Evolutionary conservation across 2,797 vertebrate species (phyloP), one percentile per base, ranked within the genome.

Genomic region (Aulostomus chinensis): DNA sequence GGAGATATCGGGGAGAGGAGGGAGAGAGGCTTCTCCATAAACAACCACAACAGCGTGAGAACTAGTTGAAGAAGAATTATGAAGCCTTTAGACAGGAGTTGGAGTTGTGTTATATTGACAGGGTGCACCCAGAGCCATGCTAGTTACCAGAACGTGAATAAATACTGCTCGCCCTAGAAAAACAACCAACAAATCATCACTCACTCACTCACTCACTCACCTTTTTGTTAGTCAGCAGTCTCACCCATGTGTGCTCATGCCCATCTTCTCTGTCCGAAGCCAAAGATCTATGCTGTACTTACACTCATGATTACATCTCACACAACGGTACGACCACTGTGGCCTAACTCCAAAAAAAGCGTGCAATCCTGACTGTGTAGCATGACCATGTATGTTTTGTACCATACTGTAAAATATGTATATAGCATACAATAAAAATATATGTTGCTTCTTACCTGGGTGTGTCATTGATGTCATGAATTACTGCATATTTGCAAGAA

Each of bases 391-490:
- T 81, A 71, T 54, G 16, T 41, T 26, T 82, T 90, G 90, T 90
- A 84, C 64, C 28, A 82, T 90, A 87, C 59, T 91, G 89, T 91
- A 89, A 75, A 78, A 87, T 68, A 84, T 91, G 89, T 91, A 88
- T 40, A 90, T 81, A 88, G 68, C 70, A 56, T 50, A 82, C 64
- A 88, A 90, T 91, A 91, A 91, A 89, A 65, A 81, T 86, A 82
- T 89, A 86, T 67, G 81, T 86, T 78, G 81, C 85, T 88, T 85
- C 73, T 89, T 88, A 41, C 83, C 46, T 63, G 13, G 33, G 21
- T 14, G 13, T 26, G 32, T 34, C 7, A 1, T 18, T 55, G 4
- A 20, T 32, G 5, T 41, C 25, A 1, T n/a, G 31, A 3, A 7
- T 13, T n/a, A n/a, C n/a, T n/a, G n/a, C n/a, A n/a, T n/a, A n/a